A percentile compares a stretch with the other conserved stretches of the same genome.
Evolutionary conservation across 2,113 vertebrate genomes (phyloP).

Genomic region (Rissa tridactyla): DNA sequence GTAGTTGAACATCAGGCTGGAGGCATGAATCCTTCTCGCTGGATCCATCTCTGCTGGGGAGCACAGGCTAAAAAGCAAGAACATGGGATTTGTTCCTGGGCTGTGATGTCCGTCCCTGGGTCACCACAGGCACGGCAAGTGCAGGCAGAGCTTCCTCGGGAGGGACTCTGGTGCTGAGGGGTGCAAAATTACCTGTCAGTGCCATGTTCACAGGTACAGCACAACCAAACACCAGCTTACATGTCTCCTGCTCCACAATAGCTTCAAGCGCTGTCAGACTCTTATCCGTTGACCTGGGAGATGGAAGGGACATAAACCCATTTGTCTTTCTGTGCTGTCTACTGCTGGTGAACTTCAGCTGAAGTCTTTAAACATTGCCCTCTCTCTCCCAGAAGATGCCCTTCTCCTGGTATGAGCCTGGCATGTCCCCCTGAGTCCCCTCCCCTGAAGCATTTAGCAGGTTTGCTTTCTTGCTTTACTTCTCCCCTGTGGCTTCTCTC

Average conservation of each 20-base stretch:
- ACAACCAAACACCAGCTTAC: background rate
- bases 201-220: background rate
- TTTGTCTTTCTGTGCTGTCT: background rate
- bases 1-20: background rate
- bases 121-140: rapidly evolving
- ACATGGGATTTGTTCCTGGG: background rate
- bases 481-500: background rate
- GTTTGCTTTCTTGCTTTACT: background rate
- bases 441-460: background rate
- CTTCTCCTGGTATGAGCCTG: background rate
- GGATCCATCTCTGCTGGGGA: background rate
- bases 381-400: background rate
- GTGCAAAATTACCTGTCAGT: background rate
- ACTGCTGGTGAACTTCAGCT: background rate
- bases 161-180: background rate
- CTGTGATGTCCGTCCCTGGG: rapidly evolving
- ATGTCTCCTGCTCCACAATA: background rate
- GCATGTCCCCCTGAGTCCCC: background rate
- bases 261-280: background rate
- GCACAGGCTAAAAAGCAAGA: background rate
- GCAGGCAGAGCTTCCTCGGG: background rate
- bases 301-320: background rate
- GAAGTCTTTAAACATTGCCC: background rate
- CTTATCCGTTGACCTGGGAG: background rate
- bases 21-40: background rate